Evolutionary conservation across 2,888 invertebrate genomes (phyloP).

Genomic region (Eristalis intricaria): DNA sequence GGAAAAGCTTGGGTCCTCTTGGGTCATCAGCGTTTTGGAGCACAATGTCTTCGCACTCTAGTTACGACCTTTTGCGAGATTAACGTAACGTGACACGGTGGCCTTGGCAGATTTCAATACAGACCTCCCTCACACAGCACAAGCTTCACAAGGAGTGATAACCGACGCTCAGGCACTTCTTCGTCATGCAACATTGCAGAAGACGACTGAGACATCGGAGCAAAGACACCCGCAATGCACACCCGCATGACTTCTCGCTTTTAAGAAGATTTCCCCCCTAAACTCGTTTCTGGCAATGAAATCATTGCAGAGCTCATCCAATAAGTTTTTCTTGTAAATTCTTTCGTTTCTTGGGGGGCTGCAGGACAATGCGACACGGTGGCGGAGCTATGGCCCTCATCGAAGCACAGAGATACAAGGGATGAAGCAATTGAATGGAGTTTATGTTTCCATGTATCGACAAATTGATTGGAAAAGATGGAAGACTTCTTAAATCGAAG

Average conservation of each 20-base stretch:
- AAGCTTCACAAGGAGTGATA: too few species aligned
- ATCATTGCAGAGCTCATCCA: neutral
- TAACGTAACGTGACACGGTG: neutral
- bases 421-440: neutral
- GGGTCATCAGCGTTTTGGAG: neutral
- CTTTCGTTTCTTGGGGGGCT: neutral
- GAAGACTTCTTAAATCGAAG: neutral
- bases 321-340: neutral
- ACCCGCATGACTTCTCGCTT: neutral
- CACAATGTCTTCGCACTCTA: neutral
- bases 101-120: too few species aligned
- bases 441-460: neutral
- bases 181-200: neutral
- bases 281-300: neutral
- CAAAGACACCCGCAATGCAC: neutral
- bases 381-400: neutral
- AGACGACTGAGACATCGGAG: neutral
- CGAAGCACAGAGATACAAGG: neutral
- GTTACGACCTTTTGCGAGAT: neutral
- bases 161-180: too few species aligned
- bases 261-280: neutral
- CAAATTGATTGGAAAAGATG: neutral
- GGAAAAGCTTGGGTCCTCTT: neutral
- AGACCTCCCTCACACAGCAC: too few species aligned
- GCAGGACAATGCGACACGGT: neutral